Conservation (phyloP, 2,888 invertebrate species). For the Phyto melanocephala region DNA sequence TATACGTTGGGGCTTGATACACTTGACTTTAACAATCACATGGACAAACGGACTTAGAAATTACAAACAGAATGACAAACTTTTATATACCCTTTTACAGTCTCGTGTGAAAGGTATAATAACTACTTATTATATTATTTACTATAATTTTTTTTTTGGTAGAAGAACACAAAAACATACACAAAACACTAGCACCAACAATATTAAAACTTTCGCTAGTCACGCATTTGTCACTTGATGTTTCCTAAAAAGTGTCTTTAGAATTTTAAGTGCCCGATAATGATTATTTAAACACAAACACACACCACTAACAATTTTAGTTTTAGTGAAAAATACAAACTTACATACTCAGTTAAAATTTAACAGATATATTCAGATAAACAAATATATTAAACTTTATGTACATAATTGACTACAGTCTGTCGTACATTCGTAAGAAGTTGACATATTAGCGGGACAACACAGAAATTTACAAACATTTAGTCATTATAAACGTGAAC, state of each 20-base stretch:
- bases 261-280: conserved; percentile 61
- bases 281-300: conserved; percentile 27
- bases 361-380: conserved; percentile 1
- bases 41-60: too few relatives aligned
- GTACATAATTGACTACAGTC: too few relatives aligned
- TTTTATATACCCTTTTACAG: too few relatives aligned
- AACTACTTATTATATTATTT: too few relatives aligned
- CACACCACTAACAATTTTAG: background rate
- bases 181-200: background rate
- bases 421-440: background rate
- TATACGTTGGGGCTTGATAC: too few relatives aligned
- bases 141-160: conserved; percentile 3
- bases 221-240: conserved; percentile 63
- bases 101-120: too few relatives aligned
- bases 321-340: background rate
- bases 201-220: conserved; percentile 54
- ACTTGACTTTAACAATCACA: too few relatives aligned
- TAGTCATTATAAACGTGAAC: conserved; percentile 32
- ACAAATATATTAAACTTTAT: background rate
- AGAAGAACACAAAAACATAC: conserved; percentile 1
- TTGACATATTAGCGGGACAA: conserved; percentile 21
- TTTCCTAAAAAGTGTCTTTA: conserved; percentile 60
- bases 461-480: conserved; percentile 27
- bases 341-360: background rate
- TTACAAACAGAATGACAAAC: too few relatives aligned